Evolutionary conservation across 2,113 vertebrate genomes (phyloP), one percentile per base, ranked within the genome.

Genomic region (Trochalopteron elliotii): DNA sequence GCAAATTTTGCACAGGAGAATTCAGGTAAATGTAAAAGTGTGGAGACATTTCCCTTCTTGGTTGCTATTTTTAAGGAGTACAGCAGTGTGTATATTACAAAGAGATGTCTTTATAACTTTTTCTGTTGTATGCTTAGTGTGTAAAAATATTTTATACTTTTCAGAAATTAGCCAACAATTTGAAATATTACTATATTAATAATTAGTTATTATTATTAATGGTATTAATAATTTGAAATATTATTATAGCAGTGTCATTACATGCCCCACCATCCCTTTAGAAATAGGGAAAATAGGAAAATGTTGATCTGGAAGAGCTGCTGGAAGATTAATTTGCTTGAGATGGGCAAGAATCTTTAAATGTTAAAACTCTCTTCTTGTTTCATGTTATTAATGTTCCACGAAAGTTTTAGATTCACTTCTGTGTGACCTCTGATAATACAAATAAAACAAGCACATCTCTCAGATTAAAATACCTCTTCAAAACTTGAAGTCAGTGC

Each of bases 321-420:
- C 37, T 39, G 37, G 37, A 67, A 83, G 22, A 76, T 15, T 15
- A 5, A 49, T 23, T 82, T 79, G 3, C 15, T 75, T 49, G 15
- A 65, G 30, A 20, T 40, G 28, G 20, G 27, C 5, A 39, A 27
- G 18, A 13, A 16, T 11, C 8, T 42, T 49, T 23, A 22, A 47
- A 7, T 40, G 56, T 24, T 13, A 24, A 24, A 10, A 23, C 2
- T 61, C 3, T 42, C 24, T 35, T 39, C 2, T 23, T 39, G 23
- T 59, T 74, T 60, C 1, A 4, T 9, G 2, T 40, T 6, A 18
- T n/a, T 45, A 5, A 15, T 24, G 19, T 72, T 56, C 17, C 5
- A 4, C 5, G 27, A 6, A 4, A 47, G 6, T 65, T 84, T 74
- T 63, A 15, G 19, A 12, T 3, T 47, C 0, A 3, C 2, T 84